Conservation (phyloP, 2,113 vertebrate species). For the Eonycteris spelaea region DNA sequence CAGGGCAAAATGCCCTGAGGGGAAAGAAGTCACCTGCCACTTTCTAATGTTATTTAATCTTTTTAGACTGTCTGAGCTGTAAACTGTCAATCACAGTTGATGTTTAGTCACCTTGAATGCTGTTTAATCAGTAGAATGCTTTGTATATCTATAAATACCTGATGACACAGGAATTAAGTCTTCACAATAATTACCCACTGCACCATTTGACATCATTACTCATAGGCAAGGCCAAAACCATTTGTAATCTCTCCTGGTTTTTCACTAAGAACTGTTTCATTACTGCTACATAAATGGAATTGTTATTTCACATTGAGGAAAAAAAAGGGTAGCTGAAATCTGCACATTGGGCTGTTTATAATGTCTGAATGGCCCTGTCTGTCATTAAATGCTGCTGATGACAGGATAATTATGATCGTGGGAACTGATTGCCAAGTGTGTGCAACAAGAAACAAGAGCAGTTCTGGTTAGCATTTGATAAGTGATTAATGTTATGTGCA, state of each 20-base stretch:
- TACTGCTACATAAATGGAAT: constrained; percentile 73
- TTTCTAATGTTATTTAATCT: constrained; percentile 87
- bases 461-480: background rate
- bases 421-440: background rate
- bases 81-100: constrained; percentile 82
- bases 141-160: constrained; percentile 82
- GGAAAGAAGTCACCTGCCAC: constrained; percentile 84
- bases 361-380: background rate
- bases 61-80: constrained; percentile 84
- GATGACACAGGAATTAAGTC: constrained; percentile 84
- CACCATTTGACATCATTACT: constrained; percentile 79
- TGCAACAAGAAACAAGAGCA: background rate
- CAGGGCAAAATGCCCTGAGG: constrained; percentile 82
- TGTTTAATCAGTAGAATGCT: constrained; percentile 81
- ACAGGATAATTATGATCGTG: constrained; percentile 39
- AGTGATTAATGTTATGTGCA: background rate
- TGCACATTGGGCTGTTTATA: constrained; percentile 35
- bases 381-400: background rate
- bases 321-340: constrained; percentile 67
- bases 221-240: constrained; percentile 74
- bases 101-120: constrained; percentile 85
- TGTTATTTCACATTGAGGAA: constrained; percentile 71
- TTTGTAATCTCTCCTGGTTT: constrained; percentile 79
- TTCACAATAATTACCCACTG: constrained; percentile 82
- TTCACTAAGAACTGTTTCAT: constrained; percentile 78